These are phyloP conservation scores for Dallia pectoralis DNA, from an alignment of 2,797 vertebrate genomes.

Conservation along the genomic window DNA sequence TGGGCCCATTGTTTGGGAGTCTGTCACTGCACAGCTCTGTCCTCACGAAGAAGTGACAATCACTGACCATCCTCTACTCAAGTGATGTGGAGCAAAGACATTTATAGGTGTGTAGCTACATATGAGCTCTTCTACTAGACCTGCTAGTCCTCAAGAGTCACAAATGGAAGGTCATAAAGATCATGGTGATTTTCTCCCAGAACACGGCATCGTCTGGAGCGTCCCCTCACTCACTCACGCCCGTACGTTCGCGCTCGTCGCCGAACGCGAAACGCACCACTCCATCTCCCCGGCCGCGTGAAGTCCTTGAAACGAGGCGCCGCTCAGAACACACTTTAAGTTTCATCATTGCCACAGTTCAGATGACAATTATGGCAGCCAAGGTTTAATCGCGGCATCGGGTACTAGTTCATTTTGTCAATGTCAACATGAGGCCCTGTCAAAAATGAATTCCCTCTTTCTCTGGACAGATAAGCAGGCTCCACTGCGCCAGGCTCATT, in stretches of 20 bases:
- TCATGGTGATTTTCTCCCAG: slow-evolving; percentile 22
- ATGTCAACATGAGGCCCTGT: slow-evolving; percentile 89
- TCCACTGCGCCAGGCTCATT: slow-evolving; percentile 82
- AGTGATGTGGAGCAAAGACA: neutral
- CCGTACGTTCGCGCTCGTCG: slow-evolving; percentile 26
- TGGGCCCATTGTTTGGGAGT: slow-evolving; percentile 49
- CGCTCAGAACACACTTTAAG: slow-evolving; percentile 64
- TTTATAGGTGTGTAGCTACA: neutral
- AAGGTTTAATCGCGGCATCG: slow-evolving; percentile 87
- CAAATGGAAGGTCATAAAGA: slow-evolving; percentile 18
- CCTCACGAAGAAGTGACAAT: slow-evolving; percentile 8
- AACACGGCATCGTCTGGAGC: slow-evolving; percentile 18
- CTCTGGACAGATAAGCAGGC: slow-evolving; percentile 86
- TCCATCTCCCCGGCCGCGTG: slow-evolving; percentile 37
- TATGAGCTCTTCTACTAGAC: neutral
- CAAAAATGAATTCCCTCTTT: slow-evolving; percentile 87
- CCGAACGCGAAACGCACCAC: slow-evolving; percentile 39
- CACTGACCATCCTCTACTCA: neutral
- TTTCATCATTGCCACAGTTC: slow-evolving; percentile 76
- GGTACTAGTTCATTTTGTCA: slow-evolving; percentile 91
- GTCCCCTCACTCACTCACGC: slow-evolving; percentile 21
- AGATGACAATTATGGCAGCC: slow-evolving; percentile 84
- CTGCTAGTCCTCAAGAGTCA: neutral
- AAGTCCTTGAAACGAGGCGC: slow-evolving; percentile 50
- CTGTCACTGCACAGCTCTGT: slow-evolving; percentile 17